Evolutionary conservation across 2,888 invertebrate species (phyloP), one percentile per base, ranked within the genome.

Genomic region (Elmis aenea): DNA sequence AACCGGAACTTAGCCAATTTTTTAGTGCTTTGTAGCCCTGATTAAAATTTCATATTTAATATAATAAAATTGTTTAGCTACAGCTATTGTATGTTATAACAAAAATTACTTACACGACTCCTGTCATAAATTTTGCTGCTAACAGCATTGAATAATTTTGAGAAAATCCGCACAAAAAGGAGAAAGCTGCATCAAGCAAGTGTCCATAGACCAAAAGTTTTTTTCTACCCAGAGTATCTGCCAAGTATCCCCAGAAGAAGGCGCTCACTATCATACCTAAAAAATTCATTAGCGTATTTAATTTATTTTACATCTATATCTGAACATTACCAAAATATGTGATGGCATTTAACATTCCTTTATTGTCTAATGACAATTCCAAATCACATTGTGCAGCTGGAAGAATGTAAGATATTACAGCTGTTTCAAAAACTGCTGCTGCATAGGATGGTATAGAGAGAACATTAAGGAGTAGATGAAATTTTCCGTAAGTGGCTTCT

Each of bases 311-410:
- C n/a, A n/a, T n/a, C n/a, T n/a, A n/a, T n/a, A n/a, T 10, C 5
- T 8, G 11, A 12, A 8, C 2, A 4, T 50, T 60, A 80, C 86
- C 87, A 56, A 78, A 73, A 66, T 85, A 87, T 2, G 83, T 80
- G 40, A 80, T 75, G 1, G 81, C 80, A 40, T 81, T 79, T 2
- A 87, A 66, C 1, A 78, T 68, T 2, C 87, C 87, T 70, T 86
- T 85, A 29, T 83, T 77, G 13, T 81, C 57, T 5, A 82, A 64
- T 1, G 77, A 75, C 23, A 87, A 68, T 15, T 77, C 64, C 53
- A 87, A 75, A 54, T 85, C 83, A 52, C 86, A 86, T 61, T 84
- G 81, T 0, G 85, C 83, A 16, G 79, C 74, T 0, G 85, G 84
- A 57, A 86, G 72, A 51, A 85, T 77, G 58, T 81, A 86, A 0